Base-by-base conservation (phyloP, 1,140 invertebrate genomes). In the Goniozus legneri region DNA sequence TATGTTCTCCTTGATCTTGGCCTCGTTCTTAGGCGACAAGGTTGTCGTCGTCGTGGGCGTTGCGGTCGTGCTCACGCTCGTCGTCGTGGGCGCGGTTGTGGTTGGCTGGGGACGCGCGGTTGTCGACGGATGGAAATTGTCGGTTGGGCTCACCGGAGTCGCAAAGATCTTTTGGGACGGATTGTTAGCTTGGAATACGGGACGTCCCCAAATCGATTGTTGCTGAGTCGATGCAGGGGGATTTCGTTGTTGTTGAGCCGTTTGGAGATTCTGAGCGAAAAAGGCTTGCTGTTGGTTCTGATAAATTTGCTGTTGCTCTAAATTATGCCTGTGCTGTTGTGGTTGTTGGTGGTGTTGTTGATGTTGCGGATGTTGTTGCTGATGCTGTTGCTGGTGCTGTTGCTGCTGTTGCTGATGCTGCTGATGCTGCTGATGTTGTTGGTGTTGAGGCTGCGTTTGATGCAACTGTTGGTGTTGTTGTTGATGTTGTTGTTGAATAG, bases 1-100 rank as follows among this genome's bases (percentile, higher is more conserved):
- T 0, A 80, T 58, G 48, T 76, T 76, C 36, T 67, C 65, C 71
- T 77, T 67, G 65, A 82, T 75, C 67, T 79, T 75, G 50, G 77
- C 63, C 61, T 80, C 65, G 32, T 77, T 73, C 62, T 77, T 69
- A 0, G 73, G 71, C 2, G 59, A 62, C 0, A 52, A 2, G 6
- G 64, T 56, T 10, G 66, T 67, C 1, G 64, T 53, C 0, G 65
- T 56, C 0, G 60, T 6, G 8, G 58, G 38, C 0, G 56, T 54
- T 2, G 67, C 60, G 0, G 69, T 65, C 2, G 59, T 58, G 0
- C 44, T 59, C 3, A 54, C 52, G 0, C 47, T 49, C 2, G 51
- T 60, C 0, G 64, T 62, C 0, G 64, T 59, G 0, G 64, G 55
- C 8, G 59, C 56, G 0, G 58, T 52, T 0, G 52, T 46, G 0